phyloP scores from a whole-genome alignment of 2,888 invertebrate species.

The Monopis laevigella region DNA sequence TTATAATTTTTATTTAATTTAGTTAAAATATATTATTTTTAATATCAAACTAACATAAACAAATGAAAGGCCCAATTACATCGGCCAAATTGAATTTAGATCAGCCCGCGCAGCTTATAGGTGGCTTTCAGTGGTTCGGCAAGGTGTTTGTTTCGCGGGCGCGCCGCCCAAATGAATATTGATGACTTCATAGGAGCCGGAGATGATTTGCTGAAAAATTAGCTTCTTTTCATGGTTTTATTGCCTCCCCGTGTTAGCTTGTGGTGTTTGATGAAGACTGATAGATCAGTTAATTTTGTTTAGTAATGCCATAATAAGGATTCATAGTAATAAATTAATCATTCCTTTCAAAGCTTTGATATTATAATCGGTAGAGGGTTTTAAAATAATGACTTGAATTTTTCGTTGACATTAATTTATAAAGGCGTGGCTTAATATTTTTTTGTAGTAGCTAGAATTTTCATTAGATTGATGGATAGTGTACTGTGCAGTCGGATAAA shows the following conservation, averaged over 20 bases:
- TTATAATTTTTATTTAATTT: no score
- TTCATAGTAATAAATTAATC: slow-evolving; percentile 28
- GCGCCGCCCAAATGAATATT: slow-evolving; percentile 62
- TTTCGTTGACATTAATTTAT: no score
- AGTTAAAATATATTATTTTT: no score
- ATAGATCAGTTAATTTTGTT: slow-evolving; percentile 60
- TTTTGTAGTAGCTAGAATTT: no score
- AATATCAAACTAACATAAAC: no score
- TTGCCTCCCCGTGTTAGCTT: slow-evolving; percentile 46
- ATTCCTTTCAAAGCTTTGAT: no score
- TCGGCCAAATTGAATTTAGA: slow-evolving; percentile 1
- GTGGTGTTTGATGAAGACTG: slow-evolving; percentile 57
- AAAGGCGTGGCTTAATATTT: no score
- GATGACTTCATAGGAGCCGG: slow-evolving; percentile 61
- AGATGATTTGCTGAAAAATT: slow-evolving; percentile 66
- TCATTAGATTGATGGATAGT: no score
- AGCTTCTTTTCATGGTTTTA: slow-evolving; percentile 65
- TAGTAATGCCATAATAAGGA: slow-evolving; percentile 45
- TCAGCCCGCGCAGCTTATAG: background rate
- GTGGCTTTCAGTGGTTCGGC: slow-evolving; percentile 1
- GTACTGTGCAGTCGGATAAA: no score
- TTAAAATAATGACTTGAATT: no score
- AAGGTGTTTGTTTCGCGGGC: slow-evolving; percentile 50
- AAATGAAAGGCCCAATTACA: slow-evolving; percentile 1
- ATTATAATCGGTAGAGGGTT: no score